phyloP scores from a whole-genome alignment of 2,113 vertebrate genomes.

The Etheostoma spectabile region DNA sequence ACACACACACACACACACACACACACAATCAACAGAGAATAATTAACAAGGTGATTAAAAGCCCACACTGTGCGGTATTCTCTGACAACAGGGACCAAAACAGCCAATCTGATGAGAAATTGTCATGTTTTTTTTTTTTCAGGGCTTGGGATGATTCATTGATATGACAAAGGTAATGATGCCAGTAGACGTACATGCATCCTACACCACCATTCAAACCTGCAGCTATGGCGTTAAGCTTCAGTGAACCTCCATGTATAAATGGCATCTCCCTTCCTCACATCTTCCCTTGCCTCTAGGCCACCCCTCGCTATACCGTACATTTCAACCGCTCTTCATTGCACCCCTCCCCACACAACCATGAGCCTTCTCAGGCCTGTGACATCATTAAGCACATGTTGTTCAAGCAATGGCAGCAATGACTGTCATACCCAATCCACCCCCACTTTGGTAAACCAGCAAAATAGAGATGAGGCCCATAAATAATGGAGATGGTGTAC shows the following conservation, averaged over 20 bases:
- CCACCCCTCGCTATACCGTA: neutral
- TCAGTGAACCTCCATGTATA: constrained; percentile 45
- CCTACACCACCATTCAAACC: constrained; percentile 53
- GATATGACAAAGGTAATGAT: constrained; percentile 69
- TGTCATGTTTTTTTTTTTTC: constrained; percentile 21
- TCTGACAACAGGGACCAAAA: constrained; percentile 24
- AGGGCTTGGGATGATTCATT: constrained; percentile 46
- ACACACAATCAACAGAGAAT: constrained; percentile 16
- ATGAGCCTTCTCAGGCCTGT: constrained; percentile 62
- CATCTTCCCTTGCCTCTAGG: constrained; percentile 16
- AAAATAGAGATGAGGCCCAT: constrained; percentile 84
- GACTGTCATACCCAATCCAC: constrained; percentile 65
- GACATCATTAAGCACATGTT: constrained; percentile 79
- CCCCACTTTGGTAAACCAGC: constrained; percentile 80
- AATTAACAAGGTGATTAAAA: constrained; percentile 58
- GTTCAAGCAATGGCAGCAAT: constrained; percentile 70
- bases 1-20: constrained; percentile 26
- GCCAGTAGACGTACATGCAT: constrained; percentile 34
- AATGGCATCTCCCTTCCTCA: constrained; percentile 53
- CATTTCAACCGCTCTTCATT: constrained; percentile 44
- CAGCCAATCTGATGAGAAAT: constrained; percentile 17
- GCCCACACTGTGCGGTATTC: constrained; percentile 20
- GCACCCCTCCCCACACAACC: constrained; percentile 33
- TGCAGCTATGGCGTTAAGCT: constrained; percentile 52
- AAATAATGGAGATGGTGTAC: constrained; percentile 87